Evolutionary conservation across 2,888 invertebrate species (phyloP), one percentile per base, ranked within the genome.

Genomic region (Stenolophus ochropezus): DNA sequence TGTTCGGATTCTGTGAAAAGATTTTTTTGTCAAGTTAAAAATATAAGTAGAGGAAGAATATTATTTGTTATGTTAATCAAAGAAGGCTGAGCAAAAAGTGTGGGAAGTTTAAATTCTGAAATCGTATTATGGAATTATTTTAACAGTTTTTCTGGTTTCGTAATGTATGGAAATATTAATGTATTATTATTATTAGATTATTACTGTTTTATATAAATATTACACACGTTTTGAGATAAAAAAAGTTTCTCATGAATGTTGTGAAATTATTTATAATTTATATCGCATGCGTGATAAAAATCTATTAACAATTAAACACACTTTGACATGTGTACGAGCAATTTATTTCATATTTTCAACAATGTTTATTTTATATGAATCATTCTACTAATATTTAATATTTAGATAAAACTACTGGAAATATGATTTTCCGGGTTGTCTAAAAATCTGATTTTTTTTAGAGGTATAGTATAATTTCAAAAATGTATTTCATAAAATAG

Each of bases 51-150:
- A 69, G 65, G 65, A 69, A 69, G 65, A 69, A 42, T 69, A 69
- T 69, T 69, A 69, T 69, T 69, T 69, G 65, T 69, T 69, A 69
- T 69, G 65, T 69, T 69, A 69, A 69, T 69, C 56, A 20, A 20
- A 18, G 21, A 56, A 5, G 56, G 33, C 33, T 42, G 33, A 42
- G 33, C 8, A 42, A 42, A 42, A 42, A 42, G 33, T 42, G 33
- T 42, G 33, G 33, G 33, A 42, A 42, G 11, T 42, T 42, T 42
- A 42, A 42, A 42, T 42, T 42, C 33, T 42, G 33, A 42, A 42
- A 42, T 42, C 33, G 8, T 42, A 42, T 42, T 42, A 42, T 42
- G 11, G 11, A 42, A 42, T 42, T 0, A 42, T 42, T 11, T 42
- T 42, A 42, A 42, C 33, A 42, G 33, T 42, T 42, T 42, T 42